A percentile compares a stretch with the other conserved stretches of the same genome.
These are phyloP conservation scores for Parnassius apollo DNA, from an alignment of 2,888 invertebrate species.

Conservation along the genomic window DNA sequence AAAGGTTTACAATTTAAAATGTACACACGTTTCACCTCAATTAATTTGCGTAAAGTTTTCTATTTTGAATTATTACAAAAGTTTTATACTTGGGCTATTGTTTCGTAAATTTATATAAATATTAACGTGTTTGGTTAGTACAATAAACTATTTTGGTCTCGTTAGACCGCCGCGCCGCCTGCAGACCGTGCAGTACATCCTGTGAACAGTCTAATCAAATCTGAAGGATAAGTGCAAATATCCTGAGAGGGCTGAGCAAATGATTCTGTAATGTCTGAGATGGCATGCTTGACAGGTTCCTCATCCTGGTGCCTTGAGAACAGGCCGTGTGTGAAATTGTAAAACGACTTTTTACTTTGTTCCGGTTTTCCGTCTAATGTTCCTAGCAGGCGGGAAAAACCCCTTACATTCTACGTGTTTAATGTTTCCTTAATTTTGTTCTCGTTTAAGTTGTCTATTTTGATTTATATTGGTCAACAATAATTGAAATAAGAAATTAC, in stretches of 20 bases:
- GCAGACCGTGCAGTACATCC: neutral
- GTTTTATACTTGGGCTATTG: no score
- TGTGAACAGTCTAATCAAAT: neutral
- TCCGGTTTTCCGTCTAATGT: neutral
- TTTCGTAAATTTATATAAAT: no score
- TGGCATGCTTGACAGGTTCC: neutral
- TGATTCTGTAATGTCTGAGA: neutral
- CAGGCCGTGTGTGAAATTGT: constrained; percentile 7
- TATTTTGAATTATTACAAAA: no score
- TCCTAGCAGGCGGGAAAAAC: constrained; percentile 4
- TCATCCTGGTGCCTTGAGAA: constrained; percentile 1
- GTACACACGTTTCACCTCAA: no score
- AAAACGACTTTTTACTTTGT: neutral
- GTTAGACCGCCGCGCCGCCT: no score
- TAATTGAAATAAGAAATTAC: no score
- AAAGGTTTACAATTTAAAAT: no score
- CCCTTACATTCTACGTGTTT: neutral
- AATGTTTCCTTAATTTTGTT: no score
- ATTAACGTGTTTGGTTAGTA: no score
- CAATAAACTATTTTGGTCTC: no score
- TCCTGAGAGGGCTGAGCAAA: constrained; percentile 2
- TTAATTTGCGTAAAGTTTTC: no score
- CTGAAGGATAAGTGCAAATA: constrained; percentile 18
- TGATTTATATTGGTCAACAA: no score
- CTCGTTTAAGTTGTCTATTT: neutral